Base-by-base conservation (phyloP, 1,140 invertebrate species). In the Pinna nobilis region DNA sequence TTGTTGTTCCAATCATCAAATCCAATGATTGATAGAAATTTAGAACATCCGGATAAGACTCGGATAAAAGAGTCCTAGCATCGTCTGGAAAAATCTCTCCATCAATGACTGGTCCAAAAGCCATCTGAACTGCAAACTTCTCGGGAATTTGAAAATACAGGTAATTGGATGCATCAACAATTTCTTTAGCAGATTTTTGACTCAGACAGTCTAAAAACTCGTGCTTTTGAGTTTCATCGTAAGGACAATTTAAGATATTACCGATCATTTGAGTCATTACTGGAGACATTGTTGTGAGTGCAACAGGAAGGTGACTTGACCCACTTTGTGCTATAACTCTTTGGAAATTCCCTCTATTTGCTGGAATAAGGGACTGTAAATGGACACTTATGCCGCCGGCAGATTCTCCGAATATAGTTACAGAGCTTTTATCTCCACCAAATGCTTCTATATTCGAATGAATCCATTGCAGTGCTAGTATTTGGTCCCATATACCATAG, bases 341-440 rank as follows among this genome's bases (percentile, higher is more conserved):
- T 5, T 74, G 60, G 60, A 78, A 78, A 1, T 74, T 37, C 9
- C 64, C 64, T n/a, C 23, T 23, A 30, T 41, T 68, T 25, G n/a
- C 32, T 9, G 33, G 64, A 25, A 44, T 50, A 15, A 74, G 7
- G 2, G 51, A 9, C 49, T 98, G 96, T 81, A 98, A 91, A 23
- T 94, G 94, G 1, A 98, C 95, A 35, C 95, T 95, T 9, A 95
- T 95, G 5, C 95, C 96, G 11, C 97, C 97, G 15, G 97, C 96
- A 66, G 94, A 96, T 88, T 98, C 97, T n/a, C 96, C 97, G 84
- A 98, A 97, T 18, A 98, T 90, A 0, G 97, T 98, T 25, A 98
- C 93, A 83, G 96, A 96, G 77, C 96, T 92, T 20, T 95, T 95
- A 90, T 98, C 97, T 4, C 97, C 97, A 37, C 97, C 97, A 88